phyloP scores from a whole-genome alignment of 2,113 vertebrate genomes.

The Microcebus tavaratra region DNA sequence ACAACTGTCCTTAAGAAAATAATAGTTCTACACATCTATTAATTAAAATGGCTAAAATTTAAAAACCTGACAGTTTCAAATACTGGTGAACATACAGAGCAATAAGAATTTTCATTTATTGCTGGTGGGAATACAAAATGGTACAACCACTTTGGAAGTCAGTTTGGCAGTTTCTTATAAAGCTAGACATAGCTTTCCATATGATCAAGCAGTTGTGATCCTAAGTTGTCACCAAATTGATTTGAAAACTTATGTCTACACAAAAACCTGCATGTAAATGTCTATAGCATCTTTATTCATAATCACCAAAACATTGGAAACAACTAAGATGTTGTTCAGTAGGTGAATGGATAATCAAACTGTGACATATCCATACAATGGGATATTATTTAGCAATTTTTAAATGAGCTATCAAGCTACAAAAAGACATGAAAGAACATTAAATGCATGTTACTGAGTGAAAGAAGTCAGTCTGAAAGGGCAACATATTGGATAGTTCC shows the following conservation, averaged over 20 bases:
- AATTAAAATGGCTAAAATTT: background rate
- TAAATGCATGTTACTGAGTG: background rate
- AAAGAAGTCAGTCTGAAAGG: background rate
- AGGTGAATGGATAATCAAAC: background rate
- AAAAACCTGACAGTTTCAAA: background rate
- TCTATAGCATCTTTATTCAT: background rate
- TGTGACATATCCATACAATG: background rate
- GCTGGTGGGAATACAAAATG: background rate
- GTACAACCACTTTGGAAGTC: background rate
- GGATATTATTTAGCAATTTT: background rate
- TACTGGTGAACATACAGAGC: background rate
- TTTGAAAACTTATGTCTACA: background rate
- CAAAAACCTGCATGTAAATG: background rate
- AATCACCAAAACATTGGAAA: background rate
- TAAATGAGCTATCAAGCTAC: background rate
- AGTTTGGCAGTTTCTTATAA: slow-evolving; percentile 5
- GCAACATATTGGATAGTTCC: background rate
- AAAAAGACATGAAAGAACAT: background rate
- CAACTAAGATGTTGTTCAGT: background rate
- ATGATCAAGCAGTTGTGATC: background rate
- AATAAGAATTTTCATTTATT: background rate
- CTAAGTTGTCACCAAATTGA: background rate
- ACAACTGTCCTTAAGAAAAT: background rate
- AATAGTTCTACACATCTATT: background rate
- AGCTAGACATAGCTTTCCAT: background rate